These are phyloP conservation scores for Lasioglossum baleicum DNA, from an alignment of 1,140 invertebrate genomes.

Conservation along the genomic window DNA sequence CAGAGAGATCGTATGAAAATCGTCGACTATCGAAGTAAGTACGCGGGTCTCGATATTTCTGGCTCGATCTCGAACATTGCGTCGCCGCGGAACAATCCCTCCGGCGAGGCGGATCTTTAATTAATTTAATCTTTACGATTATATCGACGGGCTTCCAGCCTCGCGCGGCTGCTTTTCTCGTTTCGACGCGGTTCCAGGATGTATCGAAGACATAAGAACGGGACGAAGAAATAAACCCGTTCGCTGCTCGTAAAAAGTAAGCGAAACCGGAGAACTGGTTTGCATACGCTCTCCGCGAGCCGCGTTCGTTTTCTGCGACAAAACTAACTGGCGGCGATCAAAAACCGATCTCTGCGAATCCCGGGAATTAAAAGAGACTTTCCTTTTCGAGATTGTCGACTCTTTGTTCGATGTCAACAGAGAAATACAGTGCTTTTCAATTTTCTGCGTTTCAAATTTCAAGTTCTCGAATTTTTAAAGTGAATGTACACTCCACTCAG, in stretches of 20 bases:
- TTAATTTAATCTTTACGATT: conserved; percentile 25
- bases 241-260: conserved; percentile 41
- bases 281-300: background rate
- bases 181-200: conserved; percentile 16
- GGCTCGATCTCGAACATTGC: background rate
- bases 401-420: no score
- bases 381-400: no score
- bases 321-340: no score
- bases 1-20: no score
- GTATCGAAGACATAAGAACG: conserved; percentile 9
- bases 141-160: background rate
- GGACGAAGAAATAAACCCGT: conserved; percentile 32
- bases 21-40: no score
- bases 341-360: no score
- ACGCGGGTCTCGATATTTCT: background rate
- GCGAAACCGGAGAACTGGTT: conserved; percentile 36
- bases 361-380: no score
- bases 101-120: background rate
- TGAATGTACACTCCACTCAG: no score
- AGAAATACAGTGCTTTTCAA: no score
- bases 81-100: background rate
- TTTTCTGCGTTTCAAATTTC: no score
- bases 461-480: no score
- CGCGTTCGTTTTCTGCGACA: background rate
- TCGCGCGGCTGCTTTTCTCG: background rate